Conservation (phyloP, 2,113 vertebrate genomes). For the Amphilophus citrinellus region DNA sequence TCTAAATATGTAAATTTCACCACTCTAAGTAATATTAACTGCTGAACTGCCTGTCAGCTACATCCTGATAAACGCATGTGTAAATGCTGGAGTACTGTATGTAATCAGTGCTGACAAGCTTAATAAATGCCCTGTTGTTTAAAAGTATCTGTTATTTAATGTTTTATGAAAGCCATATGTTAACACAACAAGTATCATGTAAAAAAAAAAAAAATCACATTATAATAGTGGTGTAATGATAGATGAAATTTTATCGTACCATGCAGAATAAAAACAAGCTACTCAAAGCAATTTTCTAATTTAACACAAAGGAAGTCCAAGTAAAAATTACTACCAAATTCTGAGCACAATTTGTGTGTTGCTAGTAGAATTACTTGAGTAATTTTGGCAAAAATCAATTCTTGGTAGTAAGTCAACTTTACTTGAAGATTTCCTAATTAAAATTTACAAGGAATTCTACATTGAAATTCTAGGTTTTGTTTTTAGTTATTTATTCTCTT, state of each 20-base stretch:
- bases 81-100: background rate
- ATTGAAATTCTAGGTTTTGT: background rate
- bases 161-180: background rate
- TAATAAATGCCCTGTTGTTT: background rate
- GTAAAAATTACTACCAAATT: too few relatives aligned
- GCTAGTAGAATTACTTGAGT: background rate
- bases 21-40: too few relatives aligned
- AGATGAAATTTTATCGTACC: background rate
- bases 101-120: too few relatives aligned
- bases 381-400: background rate
- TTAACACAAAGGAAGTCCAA: background rate
- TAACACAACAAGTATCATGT: background rate
- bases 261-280: background rate
- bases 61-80: too few relatives aligned
- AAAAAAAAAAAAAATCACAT: background rate
- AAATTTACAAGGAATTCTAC: background rate
- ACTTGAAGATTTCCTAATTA: background rate
- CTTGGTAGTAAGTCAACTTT: background rate
- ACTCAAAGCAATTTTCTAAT: background rate
- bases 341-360: background rate
- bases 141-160: background rate
- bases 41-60: too few relatives aligned
- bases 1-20: too few relatives aligned
- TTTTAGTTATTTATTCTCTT: background rate
- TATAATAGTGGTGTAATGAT: background rate